phyloP scores from a whole-genome alignment of 2,113 vertebrate species.

The Pleuronectes platessa region DNA sequence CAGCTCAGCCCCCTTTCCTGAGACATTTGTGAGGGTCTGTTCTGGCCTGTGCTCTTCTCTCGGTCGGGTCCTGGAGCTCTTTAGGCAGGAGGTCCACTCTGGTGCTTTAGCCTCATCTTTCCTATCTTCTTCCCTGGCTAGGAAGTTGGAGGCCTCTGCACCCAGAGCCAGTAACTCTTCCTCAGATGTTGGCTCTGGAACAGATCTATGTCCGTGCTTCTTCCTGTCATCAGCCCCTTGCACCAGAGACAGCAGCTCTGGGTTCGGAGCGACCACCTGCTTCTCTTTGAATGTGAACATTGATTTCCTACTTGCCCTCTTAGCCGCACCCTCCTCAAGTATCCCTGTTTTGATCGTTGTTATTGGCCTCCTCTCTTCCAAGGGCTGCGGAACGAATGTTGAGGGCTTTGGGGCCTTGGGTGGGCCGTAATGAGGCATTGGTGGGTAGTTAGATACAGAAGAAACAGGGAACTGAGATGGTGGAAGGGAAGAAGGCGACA shows the following conservation, averaged over 20 bases:
- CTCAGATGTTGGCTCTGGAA: slow-evolving; percentile 81
- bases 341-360: slow-evolving; percentile 87
- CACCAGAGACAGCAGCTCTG: slow-evolving; percentile 93
- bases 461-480: slow-evolving; percentile 75
- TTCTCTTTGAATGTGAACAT: slow-evolving; percentile 99
- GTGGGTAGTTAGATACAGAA: slow-evolving; percentile 76
- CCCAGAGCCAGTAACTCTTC: slow-evolving; percentile 93
- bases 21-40: slow-evolving; percentile 89
- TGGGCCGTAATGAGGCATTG: slow-evolving; percentile 82
- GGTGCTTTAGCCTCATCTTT: slow-evolving; percentile 75
- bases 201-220: slow-evolving; percentile 85
- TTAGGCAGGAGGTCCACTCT: slow-evolving; percentile 93
- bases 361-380: slow-evolving; percentile 51
- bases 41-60: slow-evolving; percentile 85
- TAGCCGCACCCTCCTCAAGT: slow-evolving; percentile 86
- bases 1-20: slow-evolving; percentile 93
- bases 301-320: slow-evolving; percentile 84
- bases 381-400: slow-evolving; percentile 69
- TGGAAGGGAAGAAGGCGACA: slow-evolving; percentile 60
- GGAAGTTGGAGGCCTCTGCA: slow-evolving; percentile 95
- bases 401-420: slow-evolving; percentile 76
- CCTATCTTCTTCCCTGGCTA: slow-evolving; percentile 75
- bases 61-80: slow-evolving; percentile 87
- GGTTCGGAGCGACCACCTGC: slow-evolving; percentile 91
- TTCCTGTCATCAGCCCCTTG: slow-evolving; percentile 90